Evolutionary conservation across 2,797 vertebrate species (phyloP), one percentile per base, ranked within the genome.

Genomic region (Alauda arvensis): DNA sequence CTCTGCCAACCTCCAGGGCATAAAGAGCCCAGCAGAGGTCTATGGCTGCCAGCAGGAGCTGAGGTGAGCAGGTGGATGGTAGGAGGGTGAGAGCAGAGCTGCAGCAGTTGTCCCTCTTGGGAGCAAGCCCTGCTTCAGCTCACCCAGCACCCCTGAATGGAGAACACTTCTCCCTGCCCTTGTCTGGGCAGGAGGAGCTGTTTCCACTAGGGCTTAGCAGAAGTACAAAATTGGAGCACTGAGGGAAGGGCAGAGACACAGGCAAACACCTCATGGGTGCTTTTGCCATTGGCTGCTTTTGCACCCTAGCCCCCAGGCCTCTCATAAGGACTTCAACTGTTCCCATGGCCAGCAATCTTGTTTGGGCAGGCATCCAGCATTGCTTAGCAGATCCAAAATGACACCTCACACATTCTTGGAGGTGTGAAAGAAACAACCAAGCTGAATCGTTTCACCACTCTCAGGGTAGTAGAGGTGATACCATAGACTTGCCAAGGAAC

Each of bases 391-490:
- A 88, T 89, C 88, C 86, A 81, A 61, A 94, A 94, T 1, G 60
- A 90, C 82, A 87, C 67, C 79, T 94, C 91, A 70, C 90, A 92
- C 77, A 65, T 94, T 94, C 92, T 87, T 74, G 67, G 92, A 90
- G 49, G 87, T 93, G 87, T 85, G 91, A 94, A 94, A 94, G 93
- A 95, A 94, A 94, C 84, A 93, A 70, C 84, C 92, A 94, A 93
- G 86, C 91, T 90, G 92, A 93, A 88, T 51, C 10, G 0, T 53
- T 93, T 87, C 87, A 83, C 77, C 84, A 48, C 79, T 26, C 63
- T 90, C 20, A 1, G 25, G 63, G 66, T 91, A 87, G 67, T 72
- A 69, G 88, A 89, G 67, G 90, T 77, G 82, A 88, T 72, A 81
- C 74, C 37, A 0, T 4, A 76, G 77, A 76, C 46, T 77, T 93